Evolutionary conservation across 2,113 vertebrate species (phyloP), one percentile per base, ranked within the genome.

Genomic region (Saiga tatarica): DNA sequence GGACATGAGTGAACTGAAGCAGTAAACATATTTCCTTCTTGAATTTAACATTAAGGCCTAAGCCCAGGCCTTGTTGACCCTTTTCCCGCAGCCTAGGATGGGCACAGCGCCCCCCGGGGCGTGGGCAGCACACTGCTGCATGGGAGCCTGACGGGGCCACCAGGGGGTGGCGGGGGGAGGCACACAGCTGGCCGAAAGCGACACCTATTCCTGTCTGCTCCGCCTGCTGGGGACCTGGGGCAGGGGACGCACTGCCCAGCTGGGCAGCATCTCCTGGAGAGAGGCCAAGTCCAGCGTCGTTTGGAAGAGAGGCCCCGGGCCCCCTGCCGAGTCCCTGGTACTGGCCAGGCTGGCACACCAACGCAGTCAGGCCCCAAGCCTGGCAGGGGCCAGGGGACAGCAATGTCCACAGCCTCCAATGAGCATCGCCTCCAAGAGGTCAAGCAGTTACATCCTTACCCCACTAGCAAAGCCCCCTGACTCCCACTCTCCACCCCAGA

Each of bases 371-470:
- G 2, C 8, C 59, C 15, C 0, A 1, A 57, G 45, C 87, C 82
- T 13, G 2, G 26, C 42, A 15, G 21, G 12, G 85, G 28, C 2
- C 83, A 9, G 6, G 0, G 60, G 83, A 13, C 76, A 21, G 60
- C 28, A 1, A 28, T 0, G 9, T 3, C 52, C 39, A 2, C 57
- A 9, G 25, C 30, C 8, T 36, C 53, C 0, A 0, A 7, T 0
- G 17, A 67, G 45, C 45, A 11, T 52, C 25, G 4, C 57, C 16
- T 36, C 16, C 39, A 10, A 2, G 50, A 50, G 55, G 90, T 25
- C 26, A 7, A 14, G 57, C 15, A 25, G 10, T 7, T 60, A 26
- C 45, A 21, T 6, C 45, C 30, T 3, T 19, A 62, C 25, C 55
- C 59, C 3, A 5, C 53, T 1, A 0, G 62, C 60, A 52, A 12